A percentile compares a stretch with the other conserved stretches of the same genome.
These are phyloP conservation scores for Strigamia crassipes DNA, from an alignment of 2,888 invertebrate species.

Conservation along the genomic window DNA sequence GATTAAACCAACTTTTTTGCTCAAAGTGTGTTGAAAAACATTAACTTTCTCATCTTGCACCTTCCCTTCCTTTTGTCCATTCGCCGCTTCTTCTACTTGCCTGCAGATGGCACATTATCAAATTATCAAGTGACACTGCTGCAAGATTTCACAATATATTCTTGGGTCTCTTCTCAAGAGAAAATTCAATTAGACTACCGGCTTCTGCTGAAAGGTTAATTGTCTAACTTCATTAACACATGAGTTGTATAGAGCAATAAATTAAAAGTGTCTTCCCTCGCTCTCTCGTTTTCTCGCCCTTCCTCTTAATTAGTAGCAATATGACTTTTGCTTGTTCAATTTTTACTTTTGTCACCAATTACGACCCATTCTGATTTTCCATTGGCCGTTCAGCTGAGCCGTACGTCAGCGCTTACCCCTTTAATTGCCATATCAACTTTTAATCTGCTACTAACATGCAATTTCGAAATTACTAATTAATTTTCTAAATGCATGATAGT, in stretches of 20 bases:
- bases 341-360: slow-evolving; percentile 12
- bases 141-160: slow-evolving; percentile 16
- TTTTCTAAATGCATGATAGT: neutral
- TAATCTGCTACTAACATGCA: slow-evolving; percentile 11
- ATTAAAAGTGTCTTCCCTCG: neutral
- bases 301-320: slow-evolving; percentile 3
- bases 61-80: neutral
- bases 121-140: slow-evolving; percentile 16
- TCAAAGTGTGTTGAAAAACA: neutral
- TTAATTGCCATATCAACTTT: neutral
- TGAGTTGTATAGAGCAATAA: slow-evolving; percentile 5
- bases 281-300: neutral
- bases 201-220: slow-evolving; percentile 21
- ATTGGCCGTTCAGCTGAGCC: neutral
- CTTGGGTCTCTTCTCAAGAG: slow-evolving; percentile 10
- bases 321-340: neutral
- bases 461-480: slow-evolving; percentile 5
- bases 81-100: slow-evolving; percentile 10
- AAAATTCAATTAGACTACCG: slow-evolving; percentile 17
- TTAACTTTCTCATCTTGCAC: slow-evolving; percentile 4
- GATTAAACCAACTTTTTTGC: neutral
- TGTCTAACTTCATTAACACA: slow-evolving; percentile 21
- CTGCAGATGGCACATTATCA: slow-evolving; percentile 21
- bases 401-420: neutral
- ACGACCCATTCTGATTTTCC: neutral